Conservation (phyloP, 23 tunicate species). For the Trididemnum miniatum region DNA sequence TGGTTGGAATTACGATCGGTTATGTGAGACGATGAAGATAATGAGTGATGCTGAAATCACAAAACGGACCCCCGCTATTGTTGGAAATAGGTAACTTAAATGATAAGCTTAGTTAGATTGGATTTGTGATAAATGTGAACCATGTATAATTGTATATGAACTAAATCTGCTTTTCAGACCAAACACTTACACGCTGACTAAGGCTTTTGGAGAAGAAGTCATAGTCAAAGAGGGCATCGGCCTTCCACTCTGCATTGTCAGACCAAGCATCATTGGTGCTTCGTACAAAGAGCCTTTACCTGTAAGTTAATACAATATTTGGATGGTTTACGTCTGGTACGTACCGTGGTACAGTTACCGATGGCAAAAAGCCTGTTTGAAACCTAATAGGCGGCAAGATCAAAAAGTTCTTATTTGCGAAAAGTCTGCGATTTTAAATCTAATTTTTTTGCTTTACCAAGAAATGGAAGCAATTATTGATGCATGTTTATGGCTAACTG, state of each 20-base stretch:
- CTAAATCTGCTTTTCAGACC: conserved; percentile 55
- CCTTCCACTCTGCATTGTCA: conserved; percentile 65
- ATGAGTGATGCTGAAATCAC: conserved; percentile 86
- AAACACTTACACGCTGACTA: conserved; percentile 82
- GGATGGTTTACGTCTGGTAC: too few species aligned
- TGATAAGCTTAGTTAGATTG: not conserved
- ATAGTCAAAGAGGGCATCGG: conserved; percentile 67
- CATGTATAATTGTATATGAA: too few species aligned
- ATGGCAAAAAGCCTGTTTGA: too few species aligned
- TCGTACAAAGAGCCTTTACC: conserved; percentile 72
- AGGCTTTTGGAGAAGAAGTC: conserved; percentile 85
- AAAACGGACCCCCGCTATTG: conserved; percentile 67
- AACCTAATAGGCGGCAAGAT: too few species aligned
- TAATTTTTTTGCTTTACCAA: too few species aligned
- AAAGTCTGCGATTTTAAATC: too few species aligned
- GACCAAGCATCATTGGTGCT: conserved; percentile 82
- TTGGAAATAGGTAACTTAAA: conserved; percentile 49
- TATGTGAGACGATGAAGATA: conserved; percentile 68
- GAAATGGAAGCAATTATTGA: too few species aligned
- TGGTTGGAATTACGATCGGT: conserved; percentile 62
- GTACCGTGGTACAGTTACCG: too few species aligned
- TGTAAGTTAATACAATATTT: conserved; percentile 22
- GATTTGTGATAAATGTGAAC: too few species aligned
- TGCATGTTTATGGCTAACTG: too few species aligned
- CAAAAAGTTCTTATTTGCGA: too few species aligned